Conservation (phyloP, 2,797 vertebrate species). For the Columba guinea region DNA sequence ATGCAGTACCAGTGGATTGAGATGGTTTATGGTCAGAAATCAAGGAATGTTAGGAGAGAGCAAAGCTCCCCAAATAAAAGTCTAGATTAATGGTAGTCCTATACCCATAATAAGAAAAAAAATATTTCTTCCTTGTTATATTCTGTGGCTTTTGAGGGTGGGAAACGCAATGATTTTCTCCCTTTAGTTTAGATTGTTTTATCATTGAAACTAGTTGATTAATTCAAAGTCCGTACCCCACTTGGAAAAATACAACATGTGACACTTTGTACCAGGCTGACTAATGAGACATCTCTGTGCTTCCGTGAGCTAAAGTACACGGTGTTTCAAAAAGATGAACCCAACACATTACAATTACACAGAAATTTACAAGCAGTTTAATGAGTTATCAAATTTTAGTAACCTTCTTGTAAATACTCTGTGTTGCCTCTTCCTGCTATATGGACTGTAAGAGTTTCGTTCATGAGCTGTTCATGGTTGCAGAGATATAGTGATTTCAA, state of each 20-base stretch:
- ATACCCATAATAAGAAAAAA: background rate
- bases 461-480: no score
- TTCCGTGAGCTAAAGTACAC: background rate
- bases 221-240: background rate
- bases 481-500: no score
- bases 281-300: background rate
- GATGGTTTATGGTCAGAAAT: background rate
- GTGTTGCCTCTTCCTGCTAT: no score
- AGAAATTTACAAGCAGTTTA: no score
- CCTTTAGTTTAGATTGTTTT: background rate
- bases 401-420: no score
- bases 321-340: no score
- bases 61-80: background rate
- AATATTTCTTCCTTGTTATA: background rate
- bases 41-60: background rate
- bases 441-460: no score
- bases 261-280: background rate
- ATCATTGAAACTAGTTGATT: background rate
- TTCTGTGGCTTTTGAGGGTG: background rate
- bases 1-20: background rate
- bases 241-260: background rate
- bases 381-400: no score
- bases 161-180: background rate
- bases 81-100: background rate
- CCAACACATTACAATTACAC: no score